These are phyloP conservation scores for Tromatobia lineatoria DNA, from an alignment of 2,888 invertebrate genomes.

Conservation along the genomic window DNA sequence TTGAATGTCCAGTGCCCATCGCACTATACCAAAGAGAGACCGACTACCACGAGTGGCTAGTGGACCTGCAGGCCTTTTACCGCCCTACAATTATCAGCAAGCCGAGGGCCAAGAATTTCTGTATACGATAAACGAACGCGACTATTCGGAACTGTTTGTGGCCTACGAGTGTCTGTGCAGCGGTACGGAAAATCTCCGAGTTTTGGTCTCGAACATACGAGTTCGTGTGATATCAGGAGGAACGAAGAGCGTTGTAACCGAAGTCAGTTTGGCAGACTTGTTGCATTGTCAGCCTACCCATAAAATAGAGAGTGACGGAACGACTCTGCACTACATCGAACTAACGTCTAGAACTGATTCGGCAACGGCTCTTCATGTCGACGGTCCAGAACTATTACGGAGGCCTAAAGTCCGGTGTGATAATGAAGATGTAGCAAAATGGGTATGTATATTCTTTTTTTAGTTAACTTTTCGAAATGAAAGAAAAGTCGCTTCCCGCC, in stretches of 20 bases:
- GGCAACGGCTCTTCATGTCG: slow-evolving; percentile 84
- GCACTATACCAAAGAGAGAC: slow-evolving; percentile 89
- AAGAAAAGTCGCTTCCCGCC: too few species aligned
- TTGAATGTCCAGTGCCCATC: slow-evolving; percentile 87
- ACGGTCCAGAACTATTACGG: slow-evolving; percentile 87
- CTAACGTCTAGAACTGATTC: slow-evolving; percentile 86
- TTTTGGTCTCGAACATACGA: slow-evolving; percentile 91
- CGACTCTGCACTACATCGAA: slow-evolving; percentile 89
- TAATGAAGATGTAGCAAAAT: slow-evolving; percentile 89
- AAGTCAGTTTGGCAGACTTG: slow-evolving; percentile 86
- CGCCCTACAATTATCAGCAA: slow-evolving; percentile 92
- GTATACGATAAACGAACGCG: slow-evolving; percentile 90
- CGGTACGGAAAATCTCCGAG: slow-evolving; percentile 92
- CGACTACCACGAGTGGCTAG: slow-evolving; percentile 91
- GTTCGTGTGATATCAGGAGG: slow-evolving; percentile 87
- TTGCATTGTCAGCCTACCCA: slow-evolving; percentile 89
- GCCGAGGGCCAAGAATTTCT: slow-evolving; percentile 94
- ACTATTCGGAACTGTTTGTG: slow-evolving; percentile 92
- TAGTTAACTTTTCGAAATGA: neutral
- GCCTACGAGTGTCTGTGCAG: slow-evolving; percentile 93
- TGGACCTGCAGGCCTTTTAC: slow-evolving; percentile 93
- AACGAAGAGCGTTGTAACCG: slow-evolving; percentile 84
- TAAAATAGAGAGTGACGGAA: slow-evolving; percentile 86
- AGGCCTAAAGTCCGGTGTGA: slow-evolving; percentile 93
- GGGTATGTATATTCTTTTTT: slow-evolving; percentile 84